Percentiles rank a stretch among this genome's conserved stretches.
These are phyloP conservation scores for Xyliphius kryptos DNA, from an alignment of 2,113 vertebrate genomes.

Conservation along the genomic window DNA sequence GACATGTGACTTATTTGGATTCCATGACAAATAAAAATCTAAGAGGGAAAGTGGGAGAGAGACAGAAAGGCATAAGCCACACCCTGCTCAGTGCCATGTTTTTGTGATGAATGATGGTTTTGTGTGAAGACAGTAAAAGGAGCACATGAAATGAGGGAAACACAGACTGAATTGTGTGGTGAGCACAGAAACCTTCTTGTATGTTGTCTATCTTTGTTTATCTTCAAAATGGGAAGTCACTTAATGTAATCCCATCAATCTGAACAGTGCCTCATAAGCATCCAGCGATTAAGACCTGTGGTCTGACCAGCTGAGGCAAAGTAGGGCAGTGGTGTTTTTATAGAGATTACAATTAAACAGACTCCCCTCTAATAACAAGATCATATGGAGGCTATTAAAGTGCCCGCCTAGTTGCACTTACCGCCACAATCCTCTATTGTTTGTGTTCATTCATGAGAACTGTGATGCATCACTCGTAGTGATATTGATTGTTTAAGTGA, in stretches of 20 bases:
- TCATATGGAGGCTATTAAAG: constrained; percentile 15
- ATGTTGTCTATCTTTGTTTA: constrained; percentile 1
- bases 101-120: constrained; percentile 17
- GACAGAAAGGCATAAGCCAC: constrained; percentile 8
- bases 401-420: background rate
- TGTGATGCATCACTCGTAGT: background rate
- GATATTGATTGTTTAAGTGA: constrained; percentile 7
- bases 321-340: constrained; percentile 12
- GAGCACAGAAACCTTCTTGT: background rate
- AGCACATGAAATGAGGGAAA: constrained; percentile 6
- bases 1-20: constrained; percentile 13
- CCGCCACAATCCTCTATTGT: background rate
- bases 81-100: background rate
- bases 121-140: constrained; percentile 14
- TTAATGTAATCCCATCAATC: constrained; percentile 23
- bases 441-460: constrained; percentile 1
- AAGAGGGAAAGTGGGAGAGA: background rate
- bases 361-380: constrained; percentile 9
- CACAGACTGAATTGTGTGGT: background rate
- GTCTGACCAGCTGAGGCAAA: constrained; percentile 29
- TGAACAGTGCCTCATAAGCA: constrained; percentile 12
- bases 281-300: constrained; percentile 6
- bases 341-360: background rate
- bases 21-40: constrained; percentile 7
- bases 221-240: background rate